phyloP scores from a whole-genome alignment of 2,888 invertebrate species.

The Andrena haemorrhoa region DNA sequence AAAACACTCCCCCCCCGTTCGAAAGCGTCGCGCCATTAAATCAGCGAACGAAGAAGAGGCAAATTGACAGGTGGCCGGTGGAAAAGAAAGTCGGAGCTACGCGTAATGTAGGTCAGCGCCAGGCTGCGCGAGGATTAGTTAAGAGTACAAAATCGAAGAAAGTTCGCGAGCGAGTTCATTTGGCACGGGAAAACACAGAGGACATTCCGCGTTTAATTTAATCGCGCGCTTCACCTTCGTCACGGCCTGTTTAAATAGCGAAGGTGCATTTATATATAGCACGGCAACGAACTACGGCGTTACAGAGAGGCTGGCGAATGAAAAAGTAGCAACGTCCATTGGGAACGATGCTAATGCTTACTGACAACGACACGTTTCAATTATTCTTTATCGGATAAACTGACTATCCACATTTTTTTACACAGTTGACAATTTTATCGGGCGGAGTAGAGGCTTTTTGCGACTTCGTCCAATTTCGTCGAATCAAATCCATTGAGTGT shows the following conservation, averaged over 20 bases:
- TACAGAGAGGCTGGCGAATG: neutral
- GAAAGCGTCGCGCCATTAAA: constrained; percentile 5
- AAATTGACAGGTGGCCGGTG: neutral
- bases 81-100: neutral
- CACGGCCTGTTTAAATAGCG: constrained; percentile 19
- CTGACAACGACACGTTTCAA: constrained; percentile 3
- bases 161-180: neutral
- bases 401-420: neutral
- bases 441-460: neutral
- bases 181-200: neutral
- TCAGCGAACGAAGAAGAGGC: neutral
- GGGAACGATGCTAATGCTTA: neutral
- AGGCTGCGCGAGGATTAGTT: constrained; percentile 5
- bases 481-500: constrained; percentile 1
- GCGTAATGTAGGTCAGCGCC: neutral
- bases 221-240: neutral
- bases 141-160: constrained; percentile 1
- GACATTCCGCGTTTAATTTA: constrained; percentile 25
- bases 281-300: neutral
- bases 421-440: neutral
- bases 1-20: neutral
- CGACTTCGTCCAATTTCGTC: neutral
- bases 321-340: neutral
- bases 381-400: neutral
- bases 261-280: constrained; percentile 11